These are phyloP conservation scores for Xestia rhomboidea DNA, from an alignment of 2,888 invertebrate genomes.

Conservation along the genomic window DNA sequence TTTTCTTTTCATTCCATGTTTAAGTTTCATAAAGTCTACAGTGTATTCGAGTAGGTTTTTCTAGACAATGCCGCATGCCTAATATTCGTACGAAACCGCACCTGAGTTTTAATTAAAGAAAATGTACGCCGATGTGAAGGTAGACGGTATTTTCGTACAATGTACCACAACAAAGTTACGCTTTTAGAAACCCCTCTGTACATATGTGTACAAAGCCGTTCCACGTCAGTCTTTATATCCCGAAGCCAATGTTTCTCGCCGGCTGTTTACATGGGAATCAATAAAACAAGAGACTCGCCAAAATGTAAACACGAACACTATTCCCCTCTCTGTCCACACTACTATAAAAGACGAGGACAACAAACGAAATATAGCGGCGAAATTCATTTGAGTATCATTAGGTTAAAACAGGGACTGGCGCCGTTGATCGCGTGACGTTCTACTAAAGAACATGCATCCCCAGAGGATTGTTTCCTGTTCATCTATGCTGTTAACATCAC, in stretches of 20 bases:
- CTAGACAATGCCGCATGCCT: constrained; percentile 51
- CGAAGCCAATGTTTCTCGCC: constrained; percentile 63
- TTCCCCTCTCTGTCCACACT: constrained; percentile 61
- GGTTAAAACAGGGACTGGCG: constrained; percentile 82
- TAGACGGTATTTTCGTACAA: constrained; percentile 38
- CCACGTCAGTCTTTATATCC: constrained; percentile 46
- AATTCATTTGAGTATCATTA: constrained; percentile 84
- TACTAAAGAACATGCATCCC: constrained; percentile 73
- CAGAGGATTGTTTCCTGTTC: constrained; percentile 63
- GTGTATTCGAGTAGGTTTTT: constrained; percentile 47
- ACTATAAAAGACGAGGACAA: constrained; percentile 70
- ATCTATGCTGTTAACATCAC: constrained; percentile 33
- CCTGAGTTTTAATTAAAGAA: constrained; percentile 64
- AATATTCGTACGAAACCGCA: constrained; percentile 50
- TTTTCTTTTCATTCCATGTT: constrained; percentile 52
- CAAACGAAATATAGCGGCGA: constrained; percentile 71
- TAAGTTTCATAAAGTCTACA: constrained; percentile 45
- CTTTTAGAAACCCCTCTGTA: constrained; percentile 33
- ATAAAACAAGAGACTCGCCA: constrained; percentile 77
- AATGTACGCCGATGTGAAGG: constrained; percentile 44
- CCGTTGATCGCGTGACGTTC: constrained; percentile 84
- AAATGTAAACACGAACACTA: constrained; percentile 65
- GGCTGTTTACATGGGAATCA: constrained; percentile 76
- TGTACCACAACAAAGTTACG: constrained; percentile 35
- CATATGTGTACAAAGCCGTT: constrained; percentile 23